These are phyloP conservation scores for Dicrostonyx torquatus DNA, from an alignment of 2,797 vertebrate genomes.

Conservation along the genomic window DNA sequence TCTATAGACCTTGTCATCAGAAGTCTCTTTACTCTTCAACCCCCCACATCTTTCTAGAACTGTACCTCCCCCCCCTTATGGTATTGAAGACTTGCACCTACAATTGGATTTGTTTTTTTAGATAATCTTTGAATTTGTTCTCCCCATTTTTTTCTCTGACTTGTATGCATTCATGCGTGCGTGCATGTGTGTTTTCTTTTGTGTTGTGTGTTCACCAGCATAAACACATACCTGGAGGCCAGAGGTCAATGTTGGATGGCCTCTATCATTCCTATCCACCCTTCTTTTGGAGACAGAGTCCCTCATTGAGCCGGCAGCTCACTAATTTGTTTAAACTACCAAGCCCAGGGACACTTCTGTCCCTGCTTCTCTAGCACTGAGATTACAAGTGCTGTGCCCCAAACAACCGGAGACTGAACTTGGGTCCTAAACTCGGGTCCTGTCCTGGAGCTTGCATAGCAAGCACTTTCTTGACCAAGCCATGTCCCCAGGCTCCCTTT, in stretches of 20 bases:
- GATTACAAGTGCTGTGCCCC: not conserved
- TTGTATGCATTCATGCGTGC: not conserved
- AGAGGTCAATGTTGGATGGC: not conserved
- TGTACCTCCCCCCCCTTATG: not conserved
- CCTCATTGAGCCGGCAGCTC: not conserved
- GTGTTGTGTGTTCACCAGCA: not conserved
- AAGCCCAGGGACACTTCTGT: not conserved
- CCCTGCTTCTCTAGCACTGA: not conserved
- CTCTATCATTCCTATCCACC: not conserved
- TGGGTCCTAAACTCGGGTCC: not conserved
- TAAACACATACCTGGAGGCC: not conserved
- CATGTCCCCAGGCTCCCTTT: not conserved
- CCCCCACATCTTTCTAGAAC: not conserved
- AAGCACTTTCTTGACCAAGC: not conserved
- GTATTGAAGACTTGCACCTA: not conserved
- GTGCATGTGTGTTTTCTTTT: not conserved
- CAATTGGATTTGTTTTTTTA: not conserved
- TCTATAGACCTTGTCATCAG: not conserved
- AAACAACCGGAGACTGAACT: not conserved
- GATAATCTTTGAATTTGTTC: not conserved
- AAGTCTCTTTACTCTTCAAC: not conserved
- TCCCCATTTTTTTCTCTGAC: not conserved
- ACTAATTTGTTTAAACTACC: not conserved
- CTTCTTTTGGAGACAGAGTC: not conserved
- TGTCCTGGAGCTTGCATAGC: not conserved